phyloP scores from a whole-genome alignment of 2,113 vertebrate genomes.

The Paedocypris sp. region DNA sequence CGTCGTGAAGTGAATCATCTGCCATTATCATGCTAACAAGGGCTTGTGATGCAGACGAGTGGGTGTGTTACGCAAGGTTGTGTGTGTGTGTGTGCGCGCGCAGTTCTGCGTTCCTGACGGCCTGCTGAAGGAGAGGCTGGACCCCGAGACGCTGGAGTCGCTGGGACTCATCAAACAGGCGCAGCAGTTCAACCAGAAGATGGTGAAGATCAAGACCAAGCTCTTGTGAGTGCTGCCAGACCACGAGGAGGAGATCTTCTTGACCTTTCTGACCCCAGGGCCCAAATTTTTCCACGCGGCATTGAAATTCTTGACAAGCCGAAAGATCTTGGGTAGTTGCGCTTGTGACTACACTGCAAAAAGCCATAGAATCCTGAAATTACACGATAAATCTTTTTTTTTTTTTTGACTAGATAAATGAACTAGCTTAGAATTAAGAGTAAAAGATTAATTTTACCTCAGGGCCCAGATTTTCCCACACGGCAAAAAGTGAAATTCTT shows the following conservation, averaged over 20 bases:
- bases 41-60: neutral
- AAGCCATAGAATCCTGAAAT: no score
- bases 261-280: neutral
- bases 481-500: no score
- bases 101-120: slow-evolving; percentile 89
- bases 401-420: no score
- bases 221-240: slow-evolving; percentile 76
- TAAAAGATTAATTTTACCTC: no score
- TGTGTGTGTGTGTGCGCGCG: slow-evolving; percentile 5
- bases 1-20: slow-evolving; percentile 14
- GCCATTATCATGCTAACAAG: slow-evolving; percentile 5
- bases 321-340: no score
- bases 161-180: slow-evolving; percentile 96
- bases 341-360: no score
- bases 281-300: no score
- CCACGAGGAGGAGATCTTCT: neutral
- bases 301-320: no score
- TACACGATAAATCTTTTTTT: no score
- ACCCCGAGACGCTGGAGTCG: slow-evolving; percentile 93
- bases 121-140: slow-evolving; percentile 88
- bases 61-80: slow-evolving; percentile 6
- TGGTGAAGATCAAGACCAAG: slow-evolving; percentile 99
- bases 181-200: slow-evolving; percentile 98
- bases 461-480: no score
- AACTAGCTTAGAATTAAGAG: no score